Conservation (phyloP, 1,140 invertebrate genomes). For the Brachionus asplanchnoidis region DNA sequence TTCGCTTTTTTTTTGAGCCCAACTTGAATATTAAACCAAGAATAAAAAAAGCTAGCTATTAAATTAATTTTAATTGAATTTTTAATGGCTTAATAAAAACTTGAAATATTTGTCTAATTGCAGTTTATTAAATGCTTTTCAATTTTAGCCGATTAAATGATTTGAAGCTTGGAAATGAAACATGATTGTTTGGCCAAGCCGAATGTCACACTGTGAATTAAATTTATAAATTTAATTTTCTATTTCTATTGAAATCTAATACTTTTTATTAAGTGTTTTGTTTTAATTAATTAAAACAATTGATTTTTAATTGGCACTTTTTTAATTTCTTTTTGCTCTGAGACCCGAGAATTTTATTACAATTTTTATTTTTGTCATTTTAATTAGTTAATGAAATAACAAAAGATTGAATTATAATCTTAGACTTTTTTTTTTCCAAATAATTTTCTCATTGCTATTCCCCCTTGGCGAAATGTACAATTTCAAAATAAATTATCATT, state of each 20-base stretch:
- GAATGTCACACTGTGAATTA: conserved; percentile 19
- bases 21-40: not conserved
- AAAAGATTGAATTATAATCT: not conserved
- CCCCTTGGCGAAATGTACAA: too few relatives aligned
- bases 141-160: conserved; percentile 13
- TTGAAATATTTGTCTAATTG: not conserved
- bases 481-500: too few relatives aligned
- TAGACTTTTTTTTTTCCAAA: not conserved
- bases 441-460: too few relatives aligned
- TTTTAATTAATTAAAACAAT: conserved; percentile 31
- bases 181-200: not conserved
- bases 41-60: not conserved
- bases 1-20: not conserved
- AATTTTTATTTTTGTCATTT: not conserved
- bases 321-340: not conserved
- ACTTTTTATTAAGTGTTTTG: conserved; percentile 21
- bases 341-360: not conserved
- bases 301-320: conserved; percentile 30
- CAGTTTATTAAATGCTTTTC: not conserved
- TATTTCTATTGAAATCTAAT: conserved; percentile 21
- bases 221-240: not conserved
- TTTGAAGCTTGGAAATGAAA: not conserved
- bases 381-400: not conserved
- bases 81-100: not conserved
- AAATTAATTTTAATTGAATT: not conserved